phyloP scores from a whole-genome alignment of 2,888 invertebrate genomes.

The Calameuta idolon region DNA sequence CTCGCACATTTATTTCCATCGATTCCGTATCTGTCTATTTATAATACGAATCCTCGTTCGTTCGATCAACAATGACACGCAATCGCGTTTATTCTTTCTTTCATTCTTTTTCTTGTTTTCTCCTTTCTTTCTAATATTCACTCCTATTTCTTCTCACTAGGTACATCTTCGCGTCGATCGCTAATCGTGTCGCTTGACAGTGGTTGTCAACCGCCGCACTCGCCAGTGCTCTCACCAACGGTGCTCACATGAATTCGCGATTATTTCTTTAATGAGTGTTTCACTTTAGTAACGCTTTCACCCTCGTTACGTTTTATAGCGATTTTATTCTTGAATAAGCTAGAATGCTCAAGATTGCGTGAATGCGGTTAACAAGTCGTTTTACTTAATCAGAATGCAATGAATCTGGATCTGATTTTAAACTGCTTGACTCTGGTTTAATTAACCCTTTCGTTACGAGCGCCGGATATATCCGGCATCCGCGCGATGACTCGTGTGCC shows the following conservation, averaged over 20 bases:
- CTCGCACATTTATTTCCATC: not conserved
- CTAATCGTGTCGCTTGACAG: no score
- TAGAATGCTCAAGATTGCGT: not conserved
- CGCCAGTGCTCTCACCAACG: no score
- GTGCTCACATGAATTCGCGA: not conserved
- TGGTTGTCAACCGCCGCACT: no score
- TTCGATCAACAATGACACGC: no score
- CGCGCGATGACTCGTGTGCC: no score
- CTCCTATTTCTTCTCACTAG: no score
- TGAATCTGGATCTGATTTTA: not conserved
- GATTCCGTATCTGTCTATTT: not conserved
- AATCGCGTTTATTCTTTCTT: not conserved
- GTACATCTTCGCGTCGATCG: no score
- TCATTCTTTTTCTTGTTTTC: slow-evolving; percentile 16
- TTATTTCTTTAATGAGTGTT: not conserved
- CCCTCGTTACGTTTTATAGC: not conserved
- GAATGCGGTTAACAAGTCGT: not conserved
- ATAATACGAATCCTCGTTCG: no score
- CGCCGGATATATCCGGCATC: no score
- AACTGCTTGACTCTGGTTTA: not conserved
- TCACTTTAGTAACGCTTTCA: not conserved
- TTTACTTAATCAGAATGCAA: not conserved
- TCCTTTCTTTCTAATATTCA: not conserved
- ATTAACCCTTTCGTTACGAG: not conserved
- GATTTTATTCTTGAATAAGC: not conserved